A percentile compares a stretch with the other conserved stretches of the same genome.
Evolutionary conservation across 2,797 vertebrate species (phyloP).

Genomic region (Poecilia wingei): DNA sequence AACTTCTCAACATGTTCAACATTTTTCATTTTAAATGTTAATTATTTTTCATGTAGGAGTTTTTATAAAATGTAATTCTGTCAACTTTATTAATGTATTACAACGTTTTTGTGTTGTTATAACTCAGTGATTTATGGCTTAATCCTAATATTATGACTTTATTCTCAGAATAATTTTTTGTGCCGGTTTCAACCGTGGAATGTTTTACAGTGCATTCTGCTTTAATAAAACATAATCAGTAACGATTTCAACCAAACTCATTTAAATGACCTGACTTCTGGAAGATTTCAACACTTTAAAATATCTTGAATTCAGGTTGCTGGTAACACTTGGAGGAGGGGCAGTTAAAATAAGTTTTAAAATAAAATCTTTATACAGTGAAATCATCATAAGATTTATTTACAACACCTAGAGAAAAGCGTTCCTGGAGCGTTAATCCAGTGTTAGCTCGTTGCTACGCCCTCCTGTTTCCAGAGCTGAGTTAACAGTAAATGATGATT

Average conservation of each 20-base stretch:
- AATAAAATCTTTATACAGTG: neutral
- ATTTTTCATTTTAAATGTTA: neutral
- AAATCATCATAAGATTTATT: neutral
- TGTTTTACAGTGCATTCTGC: neutral
- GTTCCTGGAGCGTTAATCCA: neutral
- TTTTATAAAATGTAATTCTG: too few species aligned
- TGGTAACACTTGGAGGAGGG: neutral
- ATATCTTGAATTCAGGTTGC: neutral
- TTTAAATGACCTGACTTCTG: neutral
- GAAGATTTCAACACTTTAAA: neutral
- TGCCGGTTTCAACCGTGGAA: neutral
- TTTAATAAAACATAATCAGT: neutral
- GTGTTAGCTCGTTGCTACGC: neutral
- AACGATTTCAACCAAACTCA: neutral
- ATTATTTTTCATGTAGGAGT: neutral
- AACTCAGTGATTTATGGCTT: neutral
- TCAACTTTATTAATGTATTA: neutral
- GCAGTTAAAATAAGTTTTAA: neutral
- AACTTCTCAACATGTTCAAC: neutral
- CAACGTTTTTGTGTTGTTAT: neutral
- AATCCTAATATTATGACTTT: neutral
- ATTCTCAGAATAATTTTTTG: neutral
- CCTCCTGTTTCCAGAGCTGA: neutral
- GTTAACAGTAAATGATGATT: neutral
- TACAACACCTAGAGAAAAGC: neutral